Evolutionary conservation across 2,113 vertebrate genomes (phyloP).

Genomic region (Nematolebias whitei): DNA sequence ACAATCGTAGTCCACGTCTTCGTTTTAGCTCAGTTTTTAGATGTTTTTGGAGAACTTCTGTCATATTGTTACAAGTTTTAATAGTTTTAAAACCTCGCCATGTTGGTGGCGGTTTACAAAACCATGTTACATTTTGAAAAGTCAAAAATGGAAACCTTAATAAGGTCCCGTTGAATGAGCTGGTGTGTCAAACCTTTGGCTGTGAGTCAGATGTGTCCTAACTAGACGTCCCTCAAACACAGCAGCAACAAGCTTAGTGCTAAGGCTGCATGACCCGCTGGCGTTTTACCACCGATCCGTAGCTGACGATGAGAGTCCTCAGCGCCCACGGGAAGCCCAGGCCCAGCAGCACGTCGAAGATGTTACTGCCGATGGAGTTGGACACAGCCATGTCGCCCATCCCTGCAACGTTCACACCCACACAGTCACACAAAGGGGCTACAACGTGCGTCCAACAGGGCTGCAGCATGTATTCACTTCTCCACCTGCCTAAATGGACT

Average conservation of each 20-base stretch:
- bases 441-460: too few species aligned
- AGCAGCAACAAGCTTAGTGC: background rate
- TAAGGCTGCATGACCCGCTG: background rate
- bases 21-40: too few species aligned
- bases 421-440: background rate
- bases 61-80: background rate
- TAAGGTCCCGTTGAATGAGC: background rate
- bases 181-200: background rate
- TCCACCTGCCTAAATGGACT: too few species aligned
- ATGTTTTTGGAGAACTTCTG: too few species aligned
- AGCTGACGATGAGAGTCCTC: conserved; percentile 82
- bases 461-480: too few species aligned
- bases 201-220: background rate
- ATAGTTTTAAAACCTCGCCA: background rate
- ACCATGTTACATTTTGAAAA: too few species aligned
- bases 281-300: conserved; percentile 76
- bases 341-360: conserved; percentile 84
- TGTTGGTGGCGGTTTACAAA: background rate
- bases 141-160: too few species aligned
- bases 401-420: conserved; percentile 53
- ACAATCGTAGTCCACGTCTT: too few species aligned
- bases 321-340: conserved; percentile 84
- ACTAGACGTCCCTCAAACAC: background rate
- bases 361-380: conserved; percentile 84
- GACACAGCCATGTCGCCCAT: conserved; percentile 86